Percentiles rank a stretch among this genome's conserved stretches.
Conservation (phyloP, 2,797 vertebrate species). For the Spinus pinus region DNA sequence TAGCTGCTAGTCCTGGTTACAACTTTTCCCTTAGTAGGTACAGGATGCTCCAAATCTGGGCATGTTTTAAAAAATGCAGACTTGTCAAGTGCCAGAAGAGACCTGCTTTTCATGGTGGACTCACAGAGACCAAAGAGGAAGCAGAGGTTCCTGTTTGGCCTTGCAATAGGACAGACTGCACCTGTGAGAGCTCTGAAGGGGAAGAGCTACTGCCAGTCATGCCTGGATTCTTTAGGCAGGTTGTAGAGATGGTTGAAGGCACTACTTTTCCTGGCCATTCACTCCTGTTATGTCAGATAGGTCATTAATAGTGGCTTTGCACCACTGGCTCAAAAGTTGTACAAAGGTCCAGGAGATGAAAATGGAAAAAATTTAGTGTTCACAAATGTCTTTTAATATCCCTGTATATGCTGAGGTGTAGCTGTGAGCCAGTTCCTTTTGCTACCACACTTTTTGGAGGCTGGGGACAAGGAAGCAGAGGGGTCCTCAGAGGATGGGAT, state of each 20-base stretch:
- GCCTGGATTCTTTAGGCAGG: not conserved
- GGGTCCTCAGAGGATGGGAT: not conserved
- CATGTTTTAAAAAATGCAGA: not conserved
- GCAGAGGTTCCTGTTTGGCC: not conserved
- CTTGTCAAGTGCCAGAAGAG: not conserved
- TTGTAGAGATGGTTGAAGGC: not conserved
- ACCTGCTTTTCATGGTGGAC: not conserved
- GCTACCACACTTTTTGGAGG: not conserved
- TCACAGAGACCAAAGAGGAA: not conserved
- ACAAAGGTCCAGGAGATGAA: not conserved
- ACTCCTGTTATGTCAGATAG: not conserved
- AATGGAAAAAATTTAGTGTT: not conserved
- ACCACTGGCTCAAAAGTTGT: not conserved
- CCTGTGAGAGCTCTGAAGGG: not conserved
- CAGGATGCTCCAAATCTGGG: not conserved
- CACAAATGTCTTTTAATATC: not conserved
- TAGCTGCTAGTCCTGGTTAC: not conserved
- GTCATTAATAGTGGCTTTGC: not conserved
- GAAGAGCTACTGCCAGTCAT: not conserved
- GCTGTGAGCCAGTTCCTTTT: not conserved
- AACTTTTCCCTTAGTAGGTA: not conserved
- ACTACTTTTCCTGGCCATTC: not conserved
- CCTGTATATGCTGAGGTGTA: accelerated
- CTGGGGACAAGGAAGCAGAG: not conserved
- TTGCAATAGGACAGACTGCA: not conserved